Evolutionary conservation across 2,888 invertebrate genomes (phyloP).

Genomic region (Mythimna ferrago): DNA sequence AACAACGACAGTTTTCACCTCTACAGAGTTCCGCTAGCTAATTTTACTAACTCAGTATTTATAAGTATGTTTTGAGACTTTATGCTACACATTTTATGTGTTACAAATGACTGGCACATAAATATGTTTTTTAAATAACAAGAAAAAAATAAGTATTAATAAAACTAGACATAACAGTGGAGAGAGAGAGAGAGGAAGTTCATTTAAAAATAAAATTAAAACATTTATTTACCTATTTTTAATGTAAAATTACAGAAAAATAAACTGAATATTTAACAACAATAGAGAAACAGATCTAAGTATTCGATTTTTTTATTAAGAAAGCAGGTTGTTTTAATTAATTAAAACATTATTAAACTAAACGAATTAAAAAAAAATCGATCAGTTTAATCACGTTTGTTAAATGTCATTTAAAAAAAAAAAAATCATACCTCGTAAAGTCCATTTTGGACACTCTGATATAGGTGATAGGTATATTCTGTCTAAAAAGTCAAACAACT

Average conservation of each 20-base stretch:
- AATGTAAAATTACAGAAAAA: conserved; percentile 34
- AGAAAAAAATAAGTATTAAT: not conserved
- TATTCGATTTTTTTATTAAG: conserved; percentile 12
- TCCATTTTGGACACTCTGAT: not conserved
- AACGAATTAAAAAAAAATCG: conserved; percentile 20
- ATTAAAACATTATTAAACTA: conserved; percentile 1
- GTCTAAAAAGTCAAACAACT: too few species aligned
- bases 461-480: too few species aligned
- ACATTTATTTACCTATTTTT: conserved; percentile 7
- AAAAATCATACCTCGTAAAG: not conserved
- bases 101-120: not conserved
- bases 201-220: conserved; percentile 17
- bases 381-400: not conserved
- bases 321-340: not conserved
- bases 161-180: not conserved
- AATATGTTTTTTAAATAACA: not conserved
- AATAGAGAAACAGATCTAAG: conserved; percentile 27
- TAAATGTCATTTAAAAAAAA: not conserved
- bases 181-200: conserved; percentile 9
- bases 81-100: conserved; percentile 7
- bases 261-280: conserved; percentile 17
- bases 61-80: conserved; percentile 5
- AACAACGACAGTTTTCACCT: not conserved
- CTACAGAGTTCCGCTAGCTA: not conserved
- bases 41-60: not conserved